Percentiles rank a stretch among this genome's conserved stretches.
Evolutionary conservation across 2,113 vertebrate species (phyloP).

Genomic region (Xenopus laevis): DNA sequence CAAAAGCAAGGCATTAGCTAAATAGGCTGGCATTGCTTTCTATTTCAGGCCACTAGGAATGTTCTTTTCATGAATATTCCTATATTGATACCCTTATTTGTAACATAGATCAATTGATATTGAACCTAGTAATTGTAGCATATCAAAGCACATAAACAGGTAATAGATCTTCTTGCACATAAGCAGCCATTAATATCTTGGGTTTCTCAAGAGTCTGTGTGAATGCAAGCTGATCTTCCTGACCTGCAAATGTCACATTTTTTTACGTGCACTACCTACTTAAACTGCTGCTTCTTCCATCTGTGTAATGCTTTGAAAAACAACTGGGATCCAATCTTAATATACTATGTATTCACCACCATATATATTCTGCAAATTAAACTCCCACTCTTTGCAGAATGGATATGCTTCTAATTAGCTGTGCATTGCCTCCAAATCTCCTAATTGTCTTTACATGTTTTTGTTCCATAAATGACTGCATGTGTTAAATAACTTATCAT

Average conservation of each 20-base stretch:
- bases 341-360: not conserved
- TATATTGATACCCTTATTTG: conserved; percentile 18
- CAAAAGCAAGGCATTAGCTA: conserved; percentile 39
- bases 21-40: conserved; percentile 22
- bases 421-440: conserved; percentile 5
- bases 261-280: not conserved
- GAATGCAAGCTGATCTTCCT: conserved; percentile 15
- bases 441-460: conserved; percentile 39
- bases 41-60: not conserved
- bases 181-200: conserved; percentile 6
- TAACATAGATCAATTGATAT: conserved; percentile 18
- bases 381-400: conserved; percentile 15
- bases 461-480: conserved; percentile 14
- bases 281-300: conserved; percentile 16
- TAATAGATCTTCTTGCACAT: conserved; percentile 9
- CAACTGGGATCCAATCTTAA: conserved; percentile 20
- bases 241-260: conserved; percentile 31
- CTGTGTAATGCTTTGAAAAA: conserved; percentile 24
- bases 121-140: conserved; percentile 21
- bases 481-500: conserved; percentile 35
- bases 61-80: not conserved
- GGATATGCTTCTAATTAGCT: conserved; percentile 30
- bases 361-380: conserved; percentile 15
- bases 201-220: not conserved
- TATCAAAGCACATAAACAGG: conserved; percentile 19